Percentiles rank a stretch among this genome's conserved stretches.
Evolutionary conservation across 1,140 invertebrate genomes (phyloP).

Genomic region (Mizuhopecten yessoensis): DNA sequence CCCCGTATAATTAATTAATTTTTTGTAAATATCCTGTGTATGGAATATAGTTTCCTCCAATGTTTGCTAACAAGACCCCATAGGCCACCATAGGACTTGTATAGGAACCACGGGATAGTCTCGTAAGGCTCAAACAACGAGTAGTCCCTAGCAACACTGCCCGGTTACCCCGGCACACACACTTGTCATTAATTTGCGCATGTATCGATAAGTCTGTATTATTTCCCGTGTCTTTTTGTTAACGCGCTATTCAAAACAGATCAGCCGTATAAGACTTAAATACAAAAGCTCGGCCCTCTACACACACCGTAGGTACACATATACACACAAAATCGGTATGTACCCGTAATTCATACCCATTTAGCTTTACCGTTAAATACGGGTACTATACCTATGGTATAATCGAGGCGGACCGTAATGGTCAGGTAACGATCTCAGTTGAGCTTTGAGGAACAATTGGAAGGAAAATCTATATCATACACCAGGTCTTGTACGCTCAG

Average conservation of each 20-base stretch:
- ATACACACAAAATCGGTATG: slow-evolving; percentile 20
- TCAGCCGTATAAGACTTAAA: slow-evolving; percentile 67
- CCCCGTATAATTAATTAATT: slow-evolving; percentile 48
- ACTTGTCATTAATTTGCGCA: slow-evolving; percentile 69
- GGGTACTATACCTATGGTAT: not conserved
- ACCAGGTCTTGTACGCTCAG: not conserved
- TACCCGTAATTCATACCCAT: slow-evolving; percentile 37
- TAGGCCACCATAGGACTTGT: slow-evolving; percentile 34
- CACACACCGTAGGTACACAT: not conserved
- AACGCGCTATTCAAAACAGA: slow-evolving; percentile 67
- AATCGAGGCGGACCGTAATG: not conserved
- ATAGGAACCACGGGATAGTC: slow-evolving; percentile 51
- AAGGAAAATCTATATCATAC: slow-evolving; percentile 11
- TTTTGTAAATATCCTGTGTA: slow-evolving; percentile 48
- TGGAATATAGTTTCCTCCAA: slow-evolving; percentile 36
- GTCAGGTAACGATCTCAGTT: not conserved
- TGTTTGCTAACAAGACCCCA: slow-evolving; percentile 45
- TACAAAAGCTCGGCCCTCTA: slow-evolving; percentile 42
- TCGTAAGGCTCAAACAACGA: slow-evolving; percentile 63
- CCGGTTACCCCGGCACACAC: slow-evolving; percentile 65
- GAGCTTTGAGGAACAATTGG: slow-evolving; percentile 29
- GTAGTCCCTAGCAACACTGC: slow-evolving; percentile 73
- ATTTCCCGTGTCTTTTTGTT: slow-evolving; percentile 75
- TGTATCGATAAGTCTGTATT: slow-evolving; percentile 69
- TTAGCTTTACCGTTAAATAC: not conserved